Percentiles rank a stretch among this genome's conserved stretches.
Conservation (phyloP, 2,797 vertebrate species). For the Craterocephalus amniculus region DNA sequence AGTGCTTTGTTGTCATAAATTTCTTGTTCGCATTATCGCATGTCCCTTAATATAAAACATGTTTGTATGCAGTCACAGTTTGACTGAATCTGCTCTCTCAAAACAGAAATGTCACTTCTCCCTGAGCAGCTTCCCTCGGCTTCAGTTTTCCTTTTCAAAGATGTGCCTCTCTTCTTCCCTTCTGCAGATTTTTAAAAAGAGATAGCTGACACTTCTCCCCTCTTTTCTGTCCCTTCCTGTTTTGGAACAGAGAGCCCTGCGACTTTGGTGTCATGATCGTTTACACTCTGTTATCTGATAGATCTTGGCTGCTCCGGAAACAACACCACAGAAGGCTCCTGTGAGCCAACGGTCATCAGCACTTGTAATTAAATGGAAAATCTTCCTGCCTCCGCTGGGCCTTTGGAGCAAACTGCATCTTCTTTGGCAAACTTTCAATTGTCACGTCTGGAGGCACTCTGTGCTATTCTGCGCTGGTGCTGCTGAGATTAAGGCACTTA, state of each 20-base stretch:
- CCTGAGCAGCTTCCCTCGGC: constrained; percentile 28
- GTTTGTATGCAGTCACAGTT: constrained; percentile 13
- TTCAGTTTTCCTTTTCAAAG: constrained; percentile 35
- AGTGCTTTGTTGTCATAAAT: background rate
- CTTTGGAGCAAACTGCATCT: constrained; percentile 36
- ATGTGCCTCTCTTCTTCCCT: constrained; percentile 33
- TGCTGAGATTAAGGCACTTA: constrained; percentile 25
- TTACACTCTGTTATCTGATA: constrained; percentile 44
- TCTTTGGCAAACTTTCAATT: constrained; percentile 30
- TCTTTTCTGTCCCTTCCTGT: constrained; percentile 24
- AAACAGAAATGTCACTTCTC: constrained; percentile 57
- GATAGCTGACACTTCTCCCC: constrained; percentile 18
- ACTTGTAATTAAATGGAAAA: constrained; percentile 49
- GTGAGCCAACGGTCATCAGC: constrained; percentile 39
- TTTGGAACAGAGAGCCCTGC: constrained; percentile 23
- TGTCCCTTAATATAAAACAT: background rate
- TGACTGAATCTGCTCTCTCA: constrained; percentile 20
- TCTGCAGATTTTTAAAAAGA: constrained; percentile 26
- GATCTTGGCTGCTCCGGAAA: constrained; percentile 33
- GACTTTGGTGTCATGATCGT: constrained; percentile 26
- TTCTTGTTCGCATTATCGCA: constrained; percentile 1
- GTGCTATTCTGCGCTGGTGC: constrained; percentile 14
- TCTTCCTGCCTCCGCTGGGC: constrained; percentile 6
- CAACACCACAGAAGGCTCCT: constrained; percentile 23
- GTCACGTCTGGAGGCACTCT: constrained; percentile 22